Conservation (phyloP, 1,140 invertebrate species). For the Drosophila persimilis region DNA sequence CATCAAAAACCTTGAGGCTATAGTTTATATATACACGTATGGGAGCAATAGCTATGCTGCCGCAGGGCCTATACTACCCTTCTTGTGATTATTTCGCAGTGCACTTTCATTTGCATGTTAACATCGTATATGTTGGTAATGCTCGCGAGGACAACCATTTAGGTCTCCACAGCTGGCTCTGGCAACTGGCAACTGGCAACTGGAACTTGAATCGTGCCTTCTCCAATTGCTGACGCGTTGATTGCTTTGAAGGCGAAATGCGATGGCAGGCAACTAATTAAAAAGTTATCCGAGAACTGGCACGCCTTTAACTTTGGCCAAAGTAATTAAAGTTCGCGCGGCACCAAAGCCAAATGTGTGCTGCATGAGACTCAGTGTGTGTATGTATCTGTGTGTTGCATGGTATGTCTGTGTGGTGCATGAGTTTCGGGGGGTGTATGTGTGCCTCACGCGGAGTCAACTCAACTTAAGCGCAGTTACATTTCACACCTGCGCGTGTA, state of each 20-base stretch:
- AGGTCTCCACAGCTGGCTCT: neutral
- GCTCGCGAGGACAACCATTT: slow-evolving; percentile 38
- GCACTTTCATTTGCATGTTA: slow-evolving; percentile 74
- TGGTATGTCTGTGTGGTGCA: neutral
- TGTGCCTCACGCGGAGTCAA: slow-evolving; percentile 26
- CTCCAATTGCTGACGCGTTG: slow-evolving; percentile 50
- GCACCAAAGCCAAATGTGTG: slow-evolving; percentile 44
- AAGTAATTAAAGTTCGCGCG: slow-evolving; percentile 78
- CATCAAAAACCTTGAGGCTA: no score
- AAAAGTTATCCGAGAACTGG: slow-evolving; percentile 74
- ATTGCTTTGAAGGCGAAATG: slow-evolving; percentile 71
- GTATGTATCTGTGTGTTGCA: slow-evolving; percentile 13
- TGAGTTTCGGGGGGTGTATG: neutral
- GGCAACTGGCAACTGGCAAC: neutral
- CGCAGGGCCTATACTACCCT: neutral
- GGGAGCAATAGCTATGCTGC: no score
- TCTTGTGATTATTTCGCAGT: slow-evolving; percentile 37
- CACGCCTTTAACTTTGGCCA: slow-evolving; percentile 76
- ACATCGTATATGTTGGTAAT: slow-evolving; percentile 54
- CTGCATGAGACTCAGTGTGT: slow-evolving; percentile 16
- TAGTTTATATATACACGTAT: no score
- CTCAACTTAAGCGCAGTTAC: slow-evolving; percentile 68
- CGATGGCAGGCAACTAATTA: slow-evolving; percentile 73
- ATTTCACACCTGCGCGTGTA: slow-evolving; percentile 71
- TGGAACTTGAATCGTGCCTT: slow-evolving; percentile 7